Percentiles rank a stretch among this genome's conserved stretches.
Evolutionary conservation across 2,113 vertebrate species (phyloP).

Genomic region (Synchiropus splendidus): DNA sequence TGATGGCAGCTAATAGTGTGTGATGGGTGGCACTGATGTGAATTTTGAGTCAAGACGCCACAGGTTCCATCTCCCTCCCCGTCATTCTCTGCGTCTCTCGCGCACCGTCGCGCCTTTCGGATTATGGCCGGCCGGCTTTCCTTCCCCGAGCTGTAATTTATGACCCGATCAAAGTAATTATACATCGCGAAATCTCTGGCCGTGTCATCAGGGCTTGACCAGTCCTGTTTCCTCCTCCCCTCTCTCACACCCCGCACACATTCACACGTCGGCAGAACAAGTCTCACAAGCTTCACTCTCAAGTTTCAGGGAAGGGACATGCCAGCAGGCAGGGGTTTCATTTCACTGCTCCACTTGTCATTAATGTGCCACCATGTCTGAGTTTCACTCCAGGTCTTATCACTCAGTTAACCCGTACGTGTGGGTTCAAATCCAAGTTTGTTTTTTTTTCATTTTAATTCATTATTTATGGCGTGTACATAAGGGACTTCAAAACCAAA

Average conservation of each 20-base stretch:
- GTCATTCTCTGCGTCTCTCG: constrained; percentile 6
- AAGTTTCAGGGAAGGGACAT: neutral
- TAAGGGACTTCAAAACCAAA: too few relatives aligned
- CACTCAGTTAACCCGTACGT: neutral
- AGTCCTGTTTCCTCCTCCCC: constrained; percentile 21
- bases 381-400: neutral
- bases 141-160: constrained; percentile 68
- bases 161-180: constrained; percentile 68
- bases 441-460: too few relatives aligned
- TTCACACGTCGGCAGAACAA: neutral
- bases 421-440: too few relatives aligned
- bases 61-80: constrained; percentile 37
- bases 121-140: constrained; percentile 59
- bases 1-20: constrained; percentile 78
- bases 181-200: constrained; percentile 40
- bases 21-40: constrained; percentile 69
- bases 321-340: neutral
- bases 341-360: neutral
- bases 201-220: constrained; percentile 44
- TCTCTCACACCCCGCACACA: too few relatives aligned
- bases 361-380: neutral
- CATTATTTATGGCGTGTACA: neutral
- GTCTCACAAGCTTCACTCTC: too few relatives aligned
- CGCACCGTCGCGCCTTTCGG: constrained; percentile 58
- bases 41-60: constrained; percentile 66